These are phyloP conservation scores for Hipparchia semele DNA, from an alignment of 2,888 invertebrate genomes.

Conservation along the genomic window DNA sequence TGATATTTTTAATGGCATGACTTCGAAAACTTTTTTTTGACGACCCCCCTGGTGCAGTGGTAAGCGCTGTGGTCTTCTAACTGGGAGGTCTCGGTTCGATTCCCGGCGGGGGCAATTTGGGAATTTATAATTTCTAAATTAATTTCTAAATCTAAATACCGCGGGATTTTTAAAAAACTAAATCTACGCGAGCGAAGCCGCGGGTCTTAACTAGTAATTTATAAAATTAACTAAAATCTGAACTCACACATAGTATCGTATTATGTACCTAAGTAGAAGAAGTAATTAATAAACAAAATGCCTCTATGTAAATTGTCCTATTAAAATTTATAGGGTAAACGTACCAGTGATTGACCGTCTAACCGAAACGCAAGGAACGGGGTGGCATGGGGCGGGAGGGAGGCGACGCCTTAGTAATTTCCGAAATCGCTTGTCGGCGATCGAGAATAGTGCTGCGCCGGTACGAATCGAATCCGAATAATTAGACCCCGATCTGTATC, in stretches of 20 bases:
- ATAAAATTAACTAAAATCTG: neutral
- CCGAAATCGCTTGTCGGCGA: slow-evolving; percentile 81
- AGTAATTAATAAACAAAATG: slow-evolving; percentile 38
- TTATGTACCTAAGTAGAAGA: neutral
- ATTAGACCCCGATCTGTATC: slow-evolving; percentile 76
- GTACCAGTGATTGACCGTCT: slow-evolving; percentile 63
- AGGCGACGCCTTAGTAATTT: slow-evolving; percentile 79
- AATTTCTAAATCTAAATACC: too few relatives aligned
- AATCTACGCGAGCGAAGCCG: too few relatives aligned
- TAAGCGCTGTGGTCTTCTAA: too few relatives aligned
- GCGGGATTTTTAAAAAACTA: too few relatives aligned
- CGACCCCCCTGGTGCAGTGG: too few relatives aligned
- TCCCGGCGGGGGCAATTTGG: too few relatives aligned
- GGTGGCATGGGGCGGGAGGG: slow-evolving; percentile 47
- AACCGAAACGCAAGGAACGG: slow-evolving; percentile 61
- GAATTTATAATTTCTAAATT: too few relatives aligned
- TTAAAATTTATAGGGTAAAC: slow-evolving; percentile 59
- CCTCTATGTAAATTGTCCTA: slow-evolving; percentile 43
- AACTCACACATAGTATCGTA: neutral
- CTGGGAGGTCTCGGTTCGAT: too few relatives aligned
- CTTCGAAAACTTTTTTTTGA: too few relatives aligned
- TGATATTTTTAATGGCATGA: too few relatives aligned
- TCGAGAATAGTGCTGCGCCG: slow-evolving; percentile 70
- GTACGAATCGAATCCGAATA: slow-evolving; percentile 69
- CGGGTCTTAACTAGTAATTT: too few relatives aligned